Evolutionary conservation across 2,113 vertebrate genomes (phyloP).

Genomic region (Gobio gobio): DNA sequence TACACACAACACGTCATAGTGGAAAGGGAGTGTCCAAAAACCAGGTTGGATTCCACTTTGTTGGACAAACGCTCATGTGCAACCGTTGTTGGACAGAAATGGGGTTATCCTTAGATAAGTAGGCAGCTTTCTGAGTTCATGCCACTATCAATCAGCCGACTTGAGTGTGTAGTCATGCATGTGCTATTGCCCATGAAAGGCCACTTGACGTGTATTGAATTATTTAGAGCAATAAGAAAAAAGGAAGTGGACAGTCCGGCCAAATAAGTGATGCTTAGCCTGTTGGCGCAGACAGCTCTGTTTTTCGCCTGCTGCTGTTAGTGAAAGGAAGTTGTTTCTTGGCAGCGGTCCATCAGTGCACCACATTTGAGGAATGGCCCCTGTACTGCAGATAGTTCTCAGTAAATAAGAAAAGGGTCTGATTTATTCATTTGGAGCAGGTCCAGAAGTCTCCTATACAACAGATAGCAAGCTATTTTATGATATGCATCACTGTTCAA

Average conservation of each 20-base stretch:
- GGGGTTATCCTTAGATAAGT: neutral
- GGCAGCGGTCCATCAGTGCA: conserved; percentile 45
- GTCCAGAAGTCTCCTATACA: conserved; percentile 24
- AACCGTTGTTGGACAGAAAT: conserved; percentile 25
- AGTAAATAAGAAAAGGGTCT: conserved; percentile 27
- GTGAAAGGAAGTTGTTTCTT: conserved; percentile 40
- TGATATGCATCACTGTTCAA: neutral
- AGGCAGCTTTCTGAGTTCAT: neutral
- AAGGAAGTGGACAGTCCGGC: neutral
- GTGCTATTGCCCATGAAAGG: neutral
- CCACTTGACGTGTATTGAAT: conserved; percentile 12
- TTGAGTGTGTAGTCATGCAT: conserved; percentile 6
- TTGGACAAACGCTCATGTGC: conserved; percentile 9
- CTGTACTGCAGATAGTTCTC: conserved; percentile 22
- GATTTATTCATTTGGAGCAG: neutral
- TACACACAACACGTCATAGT: conserved; percentile 22
- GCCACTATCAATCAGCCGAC: neutral
- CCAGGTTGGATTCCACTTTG: conserved; percentile 26
- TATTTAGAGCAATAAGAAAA: neutral
- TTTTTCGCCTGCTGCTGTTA: neutral
- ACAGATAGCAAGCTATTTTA: neutral
- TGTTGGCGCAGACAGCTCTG: conserved; percentile 17
- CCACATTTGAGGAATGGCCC: conserved; percentile 28
- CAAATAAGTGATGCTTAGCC: conserved; percentile 9
- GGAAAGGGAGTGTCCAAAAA: conserved; percentile 36